Evolutionary conservation across 1,140 invertebrate species (phyloP).

Genomic region (Platyura marginata): DNA sequence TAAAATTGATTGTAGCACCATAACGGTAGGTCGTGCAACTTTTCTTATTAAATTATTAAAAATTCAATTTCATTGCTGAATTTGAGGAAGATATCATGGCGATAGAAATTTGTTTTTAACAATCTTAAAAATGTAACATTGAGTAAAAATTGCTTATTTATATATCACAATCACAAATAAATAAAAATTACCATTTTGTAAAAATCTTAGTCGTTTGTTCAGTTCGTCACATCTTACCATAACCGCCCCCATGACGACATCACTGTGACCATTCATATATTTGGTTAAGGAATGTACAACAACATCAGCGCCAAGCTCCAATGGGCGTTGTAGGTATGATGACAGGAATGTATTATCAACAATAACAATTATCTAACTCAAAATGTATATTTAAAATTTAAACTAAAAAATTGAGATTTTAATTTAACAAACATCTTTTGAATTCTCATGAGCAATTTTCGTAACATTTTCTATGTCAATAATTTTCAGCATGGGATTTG

Average conservation of each 20-base stretch:
- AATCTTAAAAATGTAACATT: no score
- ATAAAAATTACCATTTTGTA: slow-evolving; percentile 82
- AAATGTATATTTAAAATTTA: not conserved
- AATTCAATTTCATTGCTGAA: no score
- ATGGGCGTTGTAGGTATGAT: slow-evolving; percentile 84
- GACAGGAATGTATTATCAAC: slow-evolving; percentile 97
- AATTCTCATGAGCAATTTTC: slow-evolving; percentile 35
- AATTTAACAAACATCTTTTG: slow-evolving; percentile 23
- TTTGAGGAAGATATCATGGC: no score
- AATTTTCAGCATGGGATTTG: slow-evolving; percentile 90
- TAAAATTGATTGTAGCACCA: no score
- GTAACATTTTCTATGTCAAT: slow-evolving; percentile 68
- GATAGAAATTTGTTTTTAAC: no score
- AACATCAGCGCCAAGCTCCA: slow-evolving; percentile 82
- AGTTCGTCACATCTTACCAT: slow-evolving; percentile 56
- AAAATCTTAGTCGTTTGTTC: slow-evolving; percentile 51
- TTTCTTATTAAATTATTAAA: no score
- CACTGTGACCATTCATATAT: slow-evolving; percentile 97
- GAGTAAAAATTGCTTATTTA: no score
- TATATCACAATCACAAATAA: no score
- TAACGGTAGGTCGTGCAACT: no score
- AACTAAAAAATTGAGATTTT: not conserved
- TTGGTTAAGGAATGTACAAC: slow-evolving; percentile 90
- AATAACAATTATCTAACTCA: slow-evolving; percentile 52
- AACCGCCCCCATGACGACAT: slow-evolving; percentile 91